Evolutionary conservation across 2,888 invertebrate genomes (phyloP), one percentile per base, ranked within the genome.

Genomic region (Drosophila quinaria): DNA sequence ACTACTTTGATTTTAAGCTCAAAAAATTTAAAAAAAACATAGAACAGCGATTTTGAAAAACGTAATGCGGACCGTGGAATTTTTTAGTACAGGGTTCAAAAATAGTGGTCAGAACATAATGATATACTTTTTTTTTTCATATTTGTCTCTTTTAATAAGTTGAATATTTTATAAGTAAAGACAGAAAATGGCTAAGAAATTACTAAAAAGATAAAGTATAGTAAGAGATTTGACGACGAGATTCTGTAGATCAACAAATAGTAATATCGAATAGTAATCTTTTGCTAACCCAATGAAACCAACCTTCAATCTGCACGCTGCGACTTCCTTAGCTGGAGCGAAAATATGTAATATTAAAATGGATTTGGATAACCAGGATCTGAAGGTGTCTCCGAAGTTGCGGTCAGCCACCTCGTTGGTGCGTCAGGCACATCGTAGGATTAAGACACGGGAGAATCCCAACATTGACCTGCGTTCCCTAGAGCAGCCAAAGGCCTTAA

Each of bases 381-480:
- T 50, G 0, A 67, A 63, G 15, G 4, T 71, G 15, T 3, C 44
- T 0, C 11, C 67, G 19, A 85, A 84, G 29, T 4, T 52, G 2
- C 75, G 64, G 0, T 50, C 85, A 1, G 46, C 70, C 29, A 78
- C 87, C 6, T 65, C 87, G 5, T 41, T 84, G 10, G 75, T 84
- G 55, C 82, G 78, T 5, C 72, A 80, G 15, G 85, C 89, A 8
- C 71, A 70, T 10, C 75, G 75, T 11, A 78, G 82, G 10, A 67
- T 71, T 17, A 70, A 70, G n/a, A 80, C 81, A 1, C 67, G 62
- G 0, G 82, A 84, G 52, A 63, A 69, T 58, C 74, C 82, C 0
- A 64, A 35, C 17, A 39, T 76, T 4, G 63, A 73, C 15, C 3
- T 77, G 49, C 58, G 69, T 13, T 49, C 60, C 0, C n/a, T 69